Evolutionary conservation across 2,797 vertebrate genomes (phyloP).

Genomic region (Siniperca undulata): DNA sequence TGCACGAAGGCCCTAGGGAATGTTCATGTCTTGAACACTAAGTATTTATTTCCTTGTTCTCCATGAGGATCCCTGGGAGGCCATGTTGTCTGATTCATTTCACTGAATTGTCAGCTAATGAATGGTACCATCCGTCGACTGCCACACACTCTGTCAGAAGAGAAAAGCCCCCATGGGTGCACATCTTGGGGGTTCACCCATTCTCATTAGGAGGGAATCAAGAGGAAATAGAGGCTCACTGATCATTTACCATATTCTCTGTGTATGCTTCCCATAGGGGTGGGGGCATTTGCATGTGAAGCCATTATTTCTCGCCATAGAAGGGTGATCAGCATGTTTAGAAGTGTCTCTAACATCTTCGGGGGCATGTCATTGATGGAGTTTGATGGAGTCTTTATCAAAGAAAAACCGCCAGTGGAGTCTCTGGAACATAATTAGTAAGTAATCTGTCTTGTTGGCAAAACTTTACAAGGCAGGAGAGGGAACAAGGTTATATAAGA

Average conservation of each 20-base stretch:
- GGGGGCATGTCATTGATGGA: constrained; percentile 15
- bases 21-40: constrained; percentile 68
- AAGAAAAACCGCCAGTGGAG: constrained; percentile 24
- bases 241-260: constrained; percentile 64
- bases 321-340: constrained; percentile 45
- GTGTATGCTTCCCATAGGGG: constrained; percentile 35
- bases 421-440: constrained; percentile 43
- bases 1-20: constrained; percentile 59
- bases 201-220: constrained; percentile 78
- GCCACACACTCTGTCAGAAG: constrained; percentile 55
- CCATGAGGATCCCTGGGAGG: constrained; percentile 71
- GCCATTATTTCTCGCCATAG: constrained; percentile 29
- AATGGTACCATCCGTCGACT: constrained; percentile 70
- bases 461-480: constrained; percentile 47
- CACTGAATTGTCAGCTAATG: constrained; percentile 75
- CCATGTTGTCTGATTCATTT: constrained; percentile 78
- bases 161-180: constrained; percentile 64
- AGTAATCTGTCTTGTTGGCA: constrained; percentile 49
- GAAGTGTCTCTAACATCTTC: constrained; percentile 27
- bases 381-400: constrained; percentile 50
- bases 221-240: constrained; percentile 63
- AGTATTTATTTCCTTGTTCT: constrained; percentile 76
- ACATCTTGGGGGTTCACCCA: constrained; percentile 66
- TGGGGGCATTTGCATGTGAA: neutral
- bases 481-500: constrained; percentile 51